Conservation (phyloP, 2,888 invertebrate genomes). For the Apodemia hepburni region DNA sequence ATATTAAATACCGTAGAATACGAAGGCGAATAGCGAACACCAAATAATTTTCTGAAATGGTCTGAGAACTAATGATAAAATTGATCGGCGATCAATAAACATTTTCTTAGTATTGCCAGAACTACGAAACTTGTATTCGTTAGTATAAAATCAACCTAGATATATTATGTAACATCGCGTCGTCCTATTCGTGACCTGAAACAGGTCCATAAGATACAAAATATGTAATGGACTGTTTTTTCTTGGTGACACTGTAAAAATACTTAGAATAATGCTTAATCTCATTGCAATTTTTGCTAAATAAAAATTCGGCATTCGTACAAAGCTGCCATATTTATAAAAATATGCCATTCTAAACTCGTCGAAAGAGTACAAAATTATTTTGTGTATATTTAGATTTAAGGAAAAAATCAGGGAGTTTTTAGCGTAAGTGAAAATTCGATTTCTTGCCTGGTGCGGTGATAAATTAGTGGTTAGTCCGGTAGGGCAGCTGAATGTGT, state of each 20-base stretch:
- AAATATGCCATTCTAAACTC: constrained; percentile 74
- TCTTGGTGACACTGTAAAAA: constrained; percentile 18
- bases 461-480: constrained; percentile 46
- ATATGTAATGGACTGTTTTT: constrained; percentile 21
- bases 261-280: constrained; percentile 22
- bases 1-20: background rate
- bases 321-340: constrained; percentile 68
- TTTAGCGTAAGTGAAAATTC: constrained; percentile 65
- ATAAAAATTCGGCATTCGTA: constrained; percentile 45
- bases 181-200: constrained; percentile 37
- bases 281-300: constrained; percentile 23
- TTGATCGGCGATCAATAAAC: background rate
- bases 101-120: background rate
- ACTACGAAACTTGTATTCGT: constrained; percentile 12
- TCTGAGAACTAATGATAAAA: background rate
- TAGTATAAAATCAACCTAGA: constrained; percentile 18
- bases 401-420: constrained; percentile 79
- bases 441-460: constrained; percentile 69
- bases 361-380: constrained; percentile 78
- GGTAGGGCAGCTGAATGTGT: constrained; percentile 31
- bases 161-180: constrained; percentile 22
- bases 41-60: background rate
- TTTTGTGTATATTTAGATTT: constrained; percentile 76
- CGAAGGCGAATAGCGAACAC: background rate
- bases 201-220: constrained; percentile 34